Base-by-base conservation (phyloP, 2,797 vertebrate genomes). In the Sebastes cheni region DNA sequence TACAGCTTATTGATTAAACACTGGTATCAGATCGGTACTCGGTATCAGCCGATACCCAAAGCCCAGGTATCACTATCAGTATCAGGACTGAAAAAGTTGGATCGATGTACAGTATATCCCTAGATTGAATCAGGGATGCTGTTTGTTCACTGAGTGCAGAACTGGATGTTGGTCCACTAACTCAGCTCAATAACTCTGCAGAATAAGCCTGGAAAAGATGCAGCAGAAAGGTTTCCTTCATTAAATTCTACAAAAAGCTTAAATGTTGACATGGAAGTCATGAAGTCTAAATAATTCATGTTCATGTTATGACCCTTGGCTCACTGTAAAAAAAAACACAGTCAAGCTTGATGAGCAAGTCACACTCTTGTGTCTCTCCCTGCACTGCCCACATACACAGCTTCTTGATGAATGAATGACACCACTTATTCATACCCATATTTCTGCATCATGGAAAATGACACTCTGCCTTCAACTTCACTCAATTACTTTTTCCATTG, bases 51-150 rank as follows among this genome's bases (percentile, higher is more conserved):
- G 16, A 46, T 50, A 50, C 18, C 42, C 42, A 50, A 50, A 50
- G 16, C 42, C 42, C 18, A 50, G 42, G 7, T 50, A 46, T 46
- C 16, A 0, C 14, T 46, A 16, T 3, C 14, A 16, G 39, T 46
- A 46, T 18, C 46, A 3, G 46, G 46, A 50, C 18, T 50, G 46
- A 50, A 50, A 50, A 50, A 50, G 16, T 50, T 0, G 18, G 7
- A 50, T 50, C 18, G 46, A 42, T 16, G 46, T 20, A 39, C 36
- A 39, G 36, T 39, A 7, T 18, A 20, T 50, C 18, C 46, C 18
- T 18, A 50, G 46, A 50, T 50, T 20, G 18, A 50, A 50, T 50
- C 36, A 80, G 83, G 39, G 79, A 85, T 74, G 71, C 25, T 55
- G 79, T 83, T 69, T 75, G 56, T 54, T 61, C 79, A 73, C 20